Base-by-base conservation (phyloP, 2,888 invertebrate genomes). In the Cosmorhoe ocellata region DNA sequence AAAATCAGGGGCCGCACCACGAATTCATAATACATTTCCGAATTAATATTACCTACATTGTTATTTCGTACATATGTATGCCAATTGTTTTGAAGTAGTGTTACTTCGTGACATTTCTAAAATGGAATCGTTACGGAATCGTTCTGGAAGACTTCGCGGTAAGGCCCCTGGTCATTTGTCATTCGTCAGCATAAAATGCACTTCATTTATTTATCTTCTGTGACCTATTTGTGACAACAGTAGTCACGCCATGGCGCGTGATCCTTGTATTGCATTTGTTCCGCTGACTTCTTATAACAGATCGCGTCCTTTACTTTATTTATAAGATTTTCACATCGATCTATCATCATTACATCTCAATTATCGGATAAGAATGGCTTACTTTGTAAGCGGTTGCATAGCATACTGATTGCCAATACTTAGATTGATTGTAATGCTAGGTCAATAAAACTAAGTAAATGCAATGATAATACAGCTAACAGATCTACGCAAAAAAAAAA, bases 271-370 rank as follows among this genome's bases (percentile, higher is more conserved):
- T 18, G 26, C 14, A 18, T 24, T 12, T 24, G 13, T 48, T 37
- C 41, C 12, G 39, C 9, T 7, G 22, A 37, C 38, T 32, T 6
- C 27, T 7, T 26, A 10, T 14, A n/a, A 32, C 18, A 9, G 36
- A 30, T 36, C 24, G 32, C 45, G 50, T 58, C 67, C 64, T 60
- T 55, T 45, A 45, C 42, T 52, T 59, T 59, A 46, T 60, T 59
- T 58, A 66, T 64, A 27, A 56, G 60, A 36, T 63, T 66, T 66
- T 63, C 50, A 58, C 58, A 48, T 51, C 22, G 48, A 51, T 46
- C 42, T 33, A 51, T 31, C 38, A 27, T 38, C 9, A 42, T 46
- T 40, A 18, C 38, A 18, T 18, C 4, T n/a, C 10, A 38, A 50
- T 49, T 43, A 48, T 36, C 31, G 32, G 42, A 30, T 43, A 39